Base-by-base conservation (phyloP, 2,113 vertebrate species). In the Sarotherodon lohbergeri region DNA sequence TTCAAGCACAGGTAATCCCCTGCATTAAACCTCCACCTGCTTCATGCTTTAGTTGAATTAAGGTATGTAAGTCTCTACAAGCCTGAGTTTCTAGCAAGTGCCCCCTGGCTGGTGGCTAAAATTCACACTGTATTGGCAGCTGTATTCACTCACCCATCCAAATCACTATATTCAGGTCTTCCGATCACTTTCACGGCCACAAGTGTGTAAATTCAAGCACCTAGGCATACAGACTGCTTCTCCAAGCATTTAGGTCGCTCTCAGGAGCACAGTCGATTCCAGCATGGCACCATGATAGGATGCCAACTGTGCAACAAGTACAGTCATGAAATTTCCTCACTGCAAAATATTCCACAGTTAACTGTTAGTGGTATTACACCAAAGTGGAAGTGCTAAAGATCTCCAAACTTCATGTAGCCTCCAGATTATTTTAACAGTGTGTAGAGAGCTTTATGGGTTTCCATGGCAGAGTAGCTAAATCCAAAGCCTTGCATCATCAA, bases 51-150 rank as follows among this genome's bases (percentile, higher is more conserved):
- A 22, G 63, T 68, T 66, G 61, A 2, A 39, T 66, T 41, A 68
- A 68, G 63, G 11, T 41, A 8, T n/a, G 11, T 2, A 22, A 43
- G n/a, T 71, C 39, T 41, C 7, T 24, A 73, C n/a, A 46, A 73
- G 7, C 14, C 39, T 71, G 12, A 43, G 22, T 27, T 73, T 24
- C 12, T 24, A 71, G 66, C 68, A 73, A 46, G 16, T 13, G 1
- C 34, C 7, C n/a, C 4, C 61, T 0, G 0, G 61, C 61, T 66
- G 34, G 34, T 13, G 1, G 19, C 61, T 66, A 68, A 39, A 39
- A 13, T 39, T 39, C 19, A 22, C 61, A 13, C 11, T 11, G 13
- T 39, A 68, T 68, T 68, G 34, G 6, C 61, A 68, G 22, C 61
- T 68, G 19, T 39, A 68, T 68, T 68, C 61, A 39, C 61, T 68